phyloP scores from a whole-genome alignment of 2,797 vertebrate genomes.

The Schizopygopsis malacanthus region DNA sequence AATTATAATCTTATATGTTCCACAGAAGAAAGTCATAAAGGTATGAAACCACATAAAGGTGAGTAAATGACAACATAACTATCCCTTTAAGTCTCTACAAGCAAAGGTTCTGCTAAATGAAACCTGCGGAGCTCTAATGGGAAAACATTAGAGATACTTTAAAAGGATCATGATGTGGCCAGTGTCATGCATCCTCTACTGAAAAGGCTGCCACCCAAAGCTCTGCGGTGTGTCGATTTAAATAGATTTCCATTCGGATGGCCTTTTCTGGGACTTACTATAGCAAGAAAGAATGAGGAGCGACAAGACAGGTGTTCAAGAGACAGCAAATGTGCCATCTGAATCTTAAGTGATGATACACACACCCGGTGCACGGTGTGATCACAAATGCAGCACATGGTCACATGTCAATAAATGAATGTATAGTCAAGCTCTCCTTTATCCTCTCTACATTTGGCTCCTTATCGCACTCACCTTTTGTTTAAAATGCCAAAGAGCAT shows the following conservation, averaged over 20 bases:
- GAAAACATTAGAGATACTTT: not conserved
- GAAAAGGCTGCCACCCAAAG: not conserved
- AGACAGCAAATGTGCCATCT: conserved; percentile 17
- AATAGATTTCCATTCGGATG: conserved; percentile 35
- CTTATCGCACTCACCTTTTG: not conserved
- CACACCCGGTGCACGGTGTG: not conserved
- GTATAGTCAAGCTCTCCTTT: conserved; percentile 22
- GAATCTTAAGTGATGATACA: conserved; percentile 28
- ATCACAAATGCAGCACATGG: not conserved
- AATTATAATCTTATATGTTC: no score
- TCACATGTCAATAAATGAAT: not conserved
- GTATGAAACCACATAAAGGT: not conserved
- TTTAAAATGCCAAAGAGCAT: conserved; percentile 24
- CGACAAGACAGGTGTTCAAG: conserved; percentile 39
- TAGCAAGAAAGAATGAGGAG: conserved; percentile 12
- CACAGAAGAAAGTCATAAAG: not conserved
- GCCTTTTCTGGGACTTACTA: conserved; percentile 27
- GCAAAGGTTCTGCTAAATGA: not conserved
- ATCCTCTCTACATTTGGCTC: conserved; percentile 16
- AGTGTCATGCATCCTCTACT: conserved; percentile 6
- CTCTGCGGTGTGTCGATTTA: conserved; percentile 22
- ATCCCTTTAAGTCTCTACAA: conserved; percentile 2
- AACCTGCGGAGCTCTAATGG: not conserved
- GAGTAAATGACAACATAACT: not conserved
- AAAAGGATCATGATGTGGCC: not conserved